Evolutionary conservation across 2,113 vertebrate species (phyloP).

Genomic region (Neofelis nebulosa): DNA sequence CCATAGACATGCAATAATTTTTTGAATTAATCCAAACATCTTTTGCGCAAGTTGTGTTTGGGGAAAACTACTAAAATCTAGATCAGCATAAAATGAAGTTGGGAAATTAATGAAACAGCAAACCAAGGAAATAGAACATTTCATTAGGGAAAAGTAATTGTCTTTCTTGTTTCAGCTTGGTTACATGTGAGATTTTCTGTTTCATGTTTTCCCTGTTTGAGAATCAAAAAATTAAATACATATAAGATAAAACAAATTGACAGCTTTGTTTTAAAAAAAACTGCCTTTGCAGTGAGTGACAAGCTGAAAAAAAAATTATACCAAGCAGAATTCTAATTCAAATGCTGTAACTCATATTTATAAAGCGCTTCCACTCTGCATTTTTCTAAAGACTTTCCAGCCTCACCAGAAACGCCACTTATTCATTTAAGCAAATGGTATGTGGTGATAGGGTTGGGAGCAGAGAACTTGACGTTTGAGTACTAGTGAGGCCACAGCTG

Average conservation of each 20-base stretch:
- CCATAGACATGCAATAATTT: not conserved
- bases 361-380: not conserved
- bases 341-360: not conserved
- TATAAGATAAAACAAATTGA: conserved; percentile 41
- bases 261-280: not conserved
- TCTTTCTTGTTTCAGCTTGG: conserved; percentile 57
- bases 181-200: conserved; percentile 53
- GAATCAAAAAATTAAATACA: conserved; percentile 53
- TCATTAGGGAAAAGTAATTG: conserved; percentile 68
- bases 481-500: not conserved
- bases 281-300: not conserved
- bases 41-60: conserved; percentile 59
- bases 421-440: not conserved
- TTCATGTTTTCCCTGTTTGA: conserved; percentile 43
- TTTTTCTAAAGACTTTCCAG: conserved; percentile 30
- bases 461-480: not conserved
- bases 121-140: conserved; percentile 67
- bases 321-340: not conserved
- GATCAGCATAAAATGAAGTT: conserved; percentile 66
- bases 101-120: conserved; percentile 68
- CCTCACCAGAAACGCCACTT: not conserved
- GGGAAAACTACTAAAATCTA: conserved; percentile 63
- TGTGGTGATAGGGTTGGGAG: not conserved
- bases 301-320: not conserved
- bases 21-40: conserved; percentile 33